Evolutionary conservation across 2,113 vertebrate genomes (phyloP).

Genomic region (Argyrosomus japonicus): DNA sequence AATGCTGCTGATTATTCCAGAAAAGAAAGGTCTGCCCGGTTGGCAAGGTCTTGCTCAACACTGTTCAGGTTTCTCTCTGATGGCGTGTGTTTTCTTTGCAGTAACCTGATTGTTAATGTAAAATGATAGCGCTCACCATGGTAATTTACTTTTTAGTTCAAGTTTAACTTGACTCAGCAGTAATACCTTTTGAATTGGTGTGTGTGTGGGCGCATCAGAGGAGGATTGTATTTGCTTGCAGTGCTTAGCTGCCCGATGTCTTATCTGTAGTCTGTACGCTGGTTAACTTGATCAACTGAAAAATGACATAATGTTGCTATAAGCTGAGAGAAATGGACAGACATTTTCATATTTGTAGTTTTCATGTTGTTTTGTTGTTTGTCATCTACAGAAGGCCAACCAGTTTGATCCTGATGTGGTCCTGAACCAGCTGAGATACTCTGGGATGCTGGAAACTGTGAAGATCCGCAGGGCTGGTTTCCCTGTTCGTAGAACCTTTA

Average conservation of each 20-base stretch:
- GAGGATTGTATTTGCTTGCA: conserved; percentile 30
- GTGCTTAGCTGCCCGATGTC: conserved; percentile 21
- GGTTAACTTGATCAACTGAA: neutral
- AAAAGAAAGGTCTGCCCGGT: conserved; percentile 33
- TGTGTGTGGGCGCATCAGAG: conserved; percentile 20
- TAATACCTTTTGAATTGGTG: conserved; percentile 45
- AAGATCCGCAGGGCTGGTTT: conserved; percentile 93
- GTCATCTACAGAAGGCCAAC: conserved; percentile 82
- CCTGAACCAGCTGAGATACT: conserved; percentile 92
- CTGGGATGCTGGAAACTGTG: conserved; percentile 94
- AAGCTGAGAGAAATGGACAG: neutral
- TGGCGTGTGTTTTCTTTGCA: conserved; percentile 55
- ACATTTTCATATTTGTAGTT: neutral
- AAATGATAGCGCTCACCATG: conserved; percentile 58
- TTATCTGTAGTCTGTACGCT: neutral
- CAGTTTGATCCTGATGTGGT: conserved; percentile 89
- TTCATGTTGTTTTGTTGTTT: conserved; percentile 20
- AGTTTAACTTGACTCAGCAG: conserved; percentile 60
- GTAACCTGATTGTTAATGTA: conserved; percentile 71
- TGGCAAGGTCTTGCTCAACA: conserved; percentile 54
- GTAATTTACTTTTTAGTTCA: conserved; percentile 60
- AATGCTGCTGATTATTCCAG: conserved; percentile 66
- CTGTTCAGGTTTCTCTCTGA: conserved; percentile 54
- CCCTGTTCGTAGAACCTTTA: conserved; percentile 89
- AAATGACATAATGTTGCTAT: neutral